Evolutionary conservation across 2,888 invertebrate genomes (phyloP), one percentile per base, ranked within the genome.

Genomic region (Crepidodera aurea): DNA sequence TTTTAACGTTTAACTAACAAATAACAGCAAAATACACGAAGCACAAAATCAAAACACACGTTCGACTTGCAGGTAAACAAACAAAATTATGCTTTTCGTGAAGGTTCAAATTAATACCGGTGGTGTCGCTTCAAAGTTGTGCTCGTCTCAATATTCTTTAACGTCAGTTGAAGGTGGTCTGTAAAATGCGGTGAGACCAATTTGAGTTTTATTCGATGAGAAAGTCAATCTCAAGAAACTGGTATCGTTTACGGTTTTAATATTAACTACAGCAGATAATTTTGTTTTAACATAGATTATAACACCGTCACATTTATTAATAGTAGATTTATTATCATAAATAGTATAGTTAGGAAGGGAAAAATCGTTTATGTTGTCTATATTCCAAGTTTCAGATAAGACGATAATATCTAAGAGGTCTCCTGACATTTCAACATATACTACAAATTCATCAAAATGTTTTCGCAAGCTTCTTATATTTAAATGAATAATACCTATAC

Each of bases 401-500:
- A 46, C 8, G 1, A 46, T 46, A 25, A 46, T 25, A 25, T 46
- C 46, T 12, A 46, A 46, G n/a, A 6, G 1, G 25, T 46, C 13
- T 46, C 8, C 5, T 6, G 46, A 12, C 46, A 46, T 46, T 25
- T 46, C 46, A 10, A 46, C 25, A 13, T 22, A 46, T 2, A 46
- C 46, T 5, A 25, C n/a, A 25, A 46, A 7, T 25, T 46, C 46
- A 25, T 46, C 46, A 13, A 25, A 46, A 25, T 46, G 16, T 25
- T 46, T 25, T 46, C 18, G 22, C 8, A 46, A 7, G 12, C 25
- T 25, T 25, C 46, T 46, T 25, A 25, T 46, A 25, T 46, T 46
- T 6, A 46, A 46, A 46, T 46, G 46, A n/a, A 46, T 12, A 12
- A 46, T 25, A 12, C 46, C 46, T 25, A 46, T 29, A 42, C 51